These are phyloP conservation scores for Chironomus riparius DNA, from an alignment of 2,888 invertebrate genomes.

Conservation along the genomic window DNA sequence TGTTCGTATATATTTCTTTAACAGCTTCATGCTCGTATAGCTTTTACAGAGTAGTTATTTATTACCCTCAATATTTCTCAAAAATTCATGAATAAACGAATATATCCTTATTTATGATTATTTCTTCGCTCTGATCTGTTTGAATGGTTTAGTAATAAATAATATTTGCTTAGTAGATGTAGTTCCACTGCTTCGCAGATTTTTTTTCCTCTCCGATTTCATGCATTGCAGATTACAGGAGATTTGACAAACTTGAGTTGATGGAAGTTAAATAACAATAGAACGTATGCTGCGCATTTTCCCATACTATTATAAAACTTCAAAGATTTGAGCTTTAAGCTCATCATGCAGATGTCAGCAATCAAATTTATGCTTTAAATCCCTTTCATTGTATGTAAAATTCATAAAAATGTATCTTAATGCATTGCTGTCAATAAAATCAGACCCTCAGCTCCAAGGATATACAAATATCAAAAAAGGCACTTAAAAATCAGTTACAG, in stretches of 20 bases:
- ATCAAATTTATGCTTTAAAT: too few relatives aligned
- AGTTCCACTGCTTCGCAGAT: not conserved
- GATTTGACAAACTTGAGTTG: not conserved
- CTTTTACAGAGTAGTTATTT: not conserved
- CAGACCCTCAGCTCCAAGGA: too few relatives aligned
- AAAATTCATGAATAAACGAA: constrained; percentile 1
- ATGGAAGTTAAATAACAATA: not conserved
- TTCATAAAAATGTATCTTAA: too few relatives aligned
- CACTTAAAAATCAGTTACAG: too few relatives aligned
- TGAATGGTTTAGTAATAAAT: not conserved
- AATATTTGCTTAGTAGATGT: not conserved
- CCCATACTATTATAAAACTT: too few relatives aligned
- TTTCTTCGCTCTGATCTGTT: not conserved
- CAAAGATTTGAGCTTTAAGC: too few relatives aligned
- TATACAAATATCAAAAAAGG: too few relatives aligned
- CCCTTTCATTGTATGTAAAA: too few relatives aligned
- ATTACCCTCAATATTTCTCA: not conserved
- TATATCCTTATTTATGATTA: constrained; percentile 14
- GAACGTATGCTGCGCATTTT: too few relatives aligned
- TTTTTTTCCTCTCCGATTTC: not conserved
- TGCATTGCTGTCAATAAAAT: too few relatives aligned
- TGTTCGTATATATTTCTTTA: not conserved
- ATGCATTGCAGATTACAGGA: not conserved
- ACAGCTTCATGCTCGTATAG: not conserved
- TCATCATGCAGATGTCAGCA: too few relatives aligned